A percentile compares a stretch with the other conserved stretches of the same genome.
phyloP scores from a whole-genome alignment of 2,888 invertebrate species.

The Drosophila prolongata region DNA sequence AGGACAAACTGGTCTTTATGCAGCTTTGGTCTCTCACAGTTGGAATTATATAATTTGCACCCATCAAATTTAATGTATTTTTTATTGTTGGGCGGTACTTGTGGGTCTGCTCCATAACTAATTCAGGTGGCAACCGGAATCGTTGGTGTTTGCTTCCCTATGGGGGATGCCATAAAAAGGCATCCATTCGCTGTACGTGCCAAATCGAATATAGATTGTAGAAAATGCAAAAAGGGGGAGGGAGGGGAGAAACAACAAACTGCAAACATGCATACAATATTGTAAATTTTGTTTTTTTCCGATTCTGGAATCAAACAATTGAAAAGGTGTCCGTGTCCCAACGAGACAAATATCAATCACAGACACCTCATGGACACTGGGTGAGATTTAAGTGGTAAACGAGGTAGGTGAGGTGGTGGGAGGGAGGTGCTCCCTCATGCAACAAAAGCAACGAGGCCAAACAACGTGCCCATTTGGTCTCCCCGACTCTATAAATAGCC shows the following conservation, averaged over 20 bases:
- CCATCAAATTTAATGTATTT: constrained; percentile 7
- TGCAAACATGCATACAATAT: constrained; percentile 31
- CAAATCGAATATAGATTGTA: constrained; percentile 13
- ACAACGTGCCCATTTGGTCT: constrained; percentile 27
- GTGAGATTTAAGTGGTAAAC: background rate
- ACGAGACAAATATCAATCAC: constrained; percentile 62
- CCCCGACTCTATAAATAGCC: constrained; percentile 36
- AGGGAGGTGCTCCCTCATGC: constrained; percentile 21
- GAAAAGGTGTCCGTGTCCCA: constrained; percentile 55
- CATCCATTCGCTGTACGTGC: constrained; percentile 33
- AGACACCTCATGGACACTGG: constrained; percentile 10
- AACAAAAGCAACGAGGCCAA: constrained; percentile 35
- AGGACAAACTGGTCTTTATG: background rate
- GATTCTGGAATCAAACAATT: constrained; percentile 56
- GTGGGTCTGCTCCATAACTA: constrained; percentile 31
- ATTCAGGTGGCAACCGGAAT: constrained; percentile 15
- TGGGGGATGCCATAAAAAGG: constrained; percentile 38
- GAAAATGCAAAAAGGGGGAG: background rate
- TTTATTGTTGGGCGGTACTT: constrained; percentile 13
- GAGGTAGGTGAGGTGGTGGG: background rate
- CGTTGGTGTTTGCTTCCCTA: constrained; percentile 1
- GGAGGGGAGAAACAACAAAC: constrained; percentile 6
- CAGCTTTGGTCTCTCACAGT: background rate
- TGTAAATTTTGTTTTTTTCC: constrained; percentile 22
- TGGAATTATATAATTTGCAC: constrained; percentile 3